Conservation (phyloP, 2,888 invertebrate species). For the Conops quadrifasciatus region DNA sequence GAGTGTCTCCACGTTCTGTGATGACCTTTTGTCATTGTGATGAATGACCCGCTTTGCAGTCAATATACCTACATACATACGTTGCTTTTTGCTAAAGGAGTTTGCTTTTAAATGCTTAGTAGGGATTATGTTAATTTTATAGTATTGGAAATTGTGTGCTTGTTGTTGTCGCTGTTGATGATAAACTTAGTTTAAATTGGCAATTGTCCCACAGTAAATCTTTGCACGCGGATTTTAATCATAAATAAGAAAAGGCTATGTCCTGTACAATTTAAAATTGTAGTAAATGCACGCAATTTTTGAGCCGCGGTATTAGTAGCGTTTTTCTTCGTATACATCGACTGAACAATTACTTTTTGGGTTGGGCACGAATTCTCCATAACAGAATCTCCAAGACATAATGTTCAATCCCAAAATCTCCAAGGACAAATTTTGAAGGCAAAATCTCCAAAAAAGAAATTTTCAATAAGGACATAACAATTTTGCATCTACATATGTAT, state of each 20-base stretch:
- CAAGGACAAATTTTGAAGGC: no score
- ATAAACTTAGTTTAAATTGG: conserved; percentile 55
- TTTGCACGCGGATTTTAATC: conserved; percentile 28
- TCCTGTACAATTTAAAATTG: conserved; percentile 17
- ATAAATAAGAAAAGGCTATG: conserved; percentile 25
- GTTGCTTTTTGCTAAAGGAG: conserved; percentile 31
- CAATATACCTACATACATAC: background rate
- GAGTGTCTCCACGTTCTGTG: conserved; percentile 46
- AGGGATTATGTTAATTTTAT: conserved; percentile 42
- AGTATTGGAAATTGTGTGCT: conserved; percentile 45
- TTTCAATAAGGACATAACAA: no score
- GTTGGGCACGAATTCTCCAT: no score
- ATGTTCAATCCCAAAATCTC: no score
- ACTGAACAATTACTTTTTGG: no score
- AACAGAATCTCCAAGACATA: no score
- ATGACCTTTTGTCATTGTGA: conserved; percentile 60
- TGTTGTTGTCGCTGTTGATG: conserved; percentile 13
- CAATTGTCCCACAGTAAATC: conserved; percentile 57
- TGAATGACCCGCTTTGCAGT: conserved; percentile 55
- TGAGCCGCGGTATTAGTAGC: no score
- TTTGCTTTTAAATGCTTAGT: conserved; percentile 19
- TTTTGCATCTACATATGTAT: no score
- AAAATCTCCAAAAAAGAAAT: no score
- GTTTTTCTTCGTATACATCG: no score
- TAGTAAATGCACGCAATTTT: background rate